Conservation (phyloP, 2,888 invertebrate species). For the Abrostola triplasia region DNA sequence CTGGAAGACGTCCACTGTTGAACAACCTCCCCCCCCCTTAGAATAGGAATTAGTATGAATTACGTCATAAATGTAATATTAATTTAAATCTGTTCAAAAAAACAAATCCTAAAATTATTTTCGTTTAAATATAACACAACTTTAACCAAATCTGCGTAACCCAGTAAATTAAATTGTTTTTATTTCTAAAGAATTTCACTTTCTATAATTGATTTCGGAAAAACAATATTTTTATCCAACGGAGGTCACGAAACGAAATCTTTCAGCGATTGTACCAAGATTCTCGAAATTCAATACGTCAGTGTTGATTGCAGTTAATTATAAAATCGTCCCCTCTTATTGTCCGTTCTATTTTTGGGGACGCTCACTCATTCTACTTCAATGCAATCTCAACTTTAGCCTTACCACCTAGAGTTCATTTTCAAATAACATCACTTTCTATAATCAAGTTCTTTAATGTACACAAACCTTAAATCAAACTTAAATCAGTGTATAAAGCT, state of each 20-base stretch:
- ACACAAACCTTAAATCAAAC: slow-evolving; percentile 81
- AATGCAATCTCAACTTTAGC: slow-evolving; percentile 36
- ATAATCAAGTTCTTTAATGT: slow-evolving; percentile 76
- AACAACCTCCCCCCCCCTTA: too few species aligned
- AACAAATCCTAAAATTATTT: too few species aligned
- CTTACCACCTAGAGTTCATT: slow-evolving; percentile 44
- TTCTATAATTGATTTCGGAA: too few species aligned
- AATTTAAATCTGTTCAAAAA: too few species aligned
- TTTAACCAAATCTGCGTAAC: neutral
- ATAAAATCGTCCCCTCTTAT: slow-evolving; percentile 86
- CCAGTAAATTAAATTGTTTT: too few species aligned
- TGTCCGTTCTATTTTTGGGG: slow-evolving; percentile 79
- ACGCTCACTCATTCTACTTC: slow-evolving; percentile 31
- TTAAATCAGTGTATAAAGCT: slow-evolving; percentile 81
- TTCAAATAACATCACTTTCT: slow-evolving; percentile 34
- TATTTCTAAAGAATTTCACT: too few species aligned
- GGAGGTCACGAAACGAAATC: slow-evolving; percentile 42
- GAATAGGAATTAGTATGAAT: too few species aligned
- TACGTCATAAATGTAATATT: too few species aligned
- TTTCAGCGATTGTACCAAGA: slow-evolving; percentile 68
- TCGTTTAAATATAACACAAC: neutral
- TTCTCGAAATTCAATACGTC: slow-evolving; percentile 87
- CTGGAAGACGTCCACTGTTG: too few species aligned
- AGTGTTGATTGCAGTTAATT: slow-evolving; percentile 89
- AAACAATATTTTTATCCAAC: slow-evolving; percentile 14